These are phyloP conservation scores for Strigamia maritima DNA, from an alignment of 2,888 invertebrate species.

Conservation along the genomic window DNA sequence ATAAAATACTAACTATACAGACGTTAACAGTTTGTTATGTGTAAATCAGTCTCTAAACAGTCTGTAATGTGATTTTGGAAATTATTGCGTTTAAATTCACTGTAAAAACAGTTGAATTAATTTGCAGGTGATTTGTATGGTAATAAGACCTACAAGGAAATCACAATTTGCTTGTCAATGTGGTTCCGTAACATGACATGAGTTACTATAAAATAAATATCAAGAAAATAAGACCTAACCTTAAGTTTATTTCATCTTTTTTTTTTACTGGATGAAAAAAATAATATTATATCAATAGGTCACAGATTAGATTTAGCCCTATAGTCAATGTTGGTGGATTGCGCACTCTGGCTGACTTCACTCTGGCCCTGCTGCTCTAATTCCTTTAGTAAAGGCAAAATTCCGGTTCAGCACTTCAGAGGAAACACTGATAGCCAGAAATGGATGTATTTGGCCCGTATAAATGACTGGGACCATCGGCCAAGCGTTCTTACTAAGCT, in stretches of 20 bases:
- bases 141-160: background rate
- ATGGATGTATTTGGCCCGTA: background rate
- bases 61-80: no score
- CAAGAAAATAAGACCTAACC: background rate
- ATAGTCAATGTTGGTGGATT: background rate
- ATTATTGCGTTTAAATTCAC: no score
- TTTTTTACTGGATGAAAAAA: background rate
- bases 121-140: background rate
- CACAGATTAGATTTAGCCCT: background rate
- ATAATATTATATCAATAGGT: background rate
- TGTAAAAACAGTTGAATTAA: background rate
- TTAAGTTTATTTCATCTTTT: background rate
- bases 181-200: background rate
- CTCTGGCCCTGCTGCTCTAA: conserved; percentile 31
- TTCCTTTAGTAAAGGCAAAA: background rate
- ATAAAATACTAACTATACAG: no score
- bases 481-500: background rate
- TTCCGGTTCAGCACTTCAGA: conserved; percentile 33
- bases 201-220: background rate
- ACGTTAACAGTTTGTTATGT: no score
- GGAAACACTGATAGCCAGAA: background rate
- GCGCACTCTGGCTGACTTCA: conserved; percentile 1
- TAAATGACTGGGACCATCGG: background rate
- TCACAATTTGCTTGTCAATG: background rate
- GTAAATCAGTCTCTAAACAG: no score